These are phyloP conservation scores for Glossosoma conforme DNA, from an alignment of 1,140 invertebrate species.

Conservation along the genomic window DNA sequence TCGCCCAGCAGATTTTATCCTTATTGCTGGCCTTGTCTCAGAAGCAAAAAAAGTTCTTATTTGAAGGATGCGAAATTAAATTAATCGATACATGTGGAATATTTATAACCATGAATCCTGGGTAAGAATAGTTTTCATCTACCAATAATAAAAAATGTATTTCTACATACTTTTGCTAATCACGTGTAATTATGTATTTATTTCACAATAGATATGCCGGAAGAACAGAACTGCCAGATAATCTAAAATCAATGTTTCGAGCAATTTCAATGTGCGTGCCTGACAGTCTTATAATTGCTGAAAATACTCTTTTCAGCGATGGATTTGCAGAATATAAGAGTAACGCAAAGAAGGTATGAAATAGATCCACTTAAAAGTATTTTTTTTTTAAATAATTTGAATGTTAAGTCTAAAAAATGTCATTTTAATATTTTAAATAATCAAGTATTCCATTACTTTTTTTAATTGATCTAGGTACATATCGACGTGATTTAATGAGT, in stretches of 20 bases:
- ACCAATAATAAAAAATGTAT: neutral
- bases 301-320: conserved; percentile 83
- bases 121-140: conserved; percentile 48
- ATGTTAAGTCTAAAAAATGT: too few species aligned
- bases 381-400: too few species aligned
- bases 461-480: too few species aligned
- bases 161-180: neutral
- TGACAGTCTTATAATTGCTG: conserved; percentile 82
- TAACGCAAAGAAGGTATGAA: conserved; percentile 69
- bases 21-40: conserved; percentile 66
- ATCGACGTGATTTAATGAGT: too few species aligned
- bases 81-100: conserved; percentile 74
- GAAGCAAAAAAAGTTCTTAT: conserved; percentile 63
- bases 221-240: conserved; percentile 83
- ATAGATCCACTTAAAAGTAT: too few species aligned
- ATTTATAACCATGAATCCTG: conserved; percentile 92
- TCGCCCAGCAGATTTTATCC: conserved; percentile 75
- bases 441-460: too few species aligned
- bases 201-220: conserved; percentile 59
- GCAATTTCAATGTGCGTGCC: conserved; percentile 95
- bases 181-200: neutral
- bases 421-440: too few species aligned
- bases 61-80: conserved; percentile 73
- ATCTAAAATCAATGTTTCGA: conserved; percentile 87
- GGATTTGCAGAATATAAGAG: conserved; percentile 76